These are phyloP conservation scores for Ferrisia virgata DNA, from an alignment of 2,888 invertebrate species.

Conservation along the genomic window DNA sequence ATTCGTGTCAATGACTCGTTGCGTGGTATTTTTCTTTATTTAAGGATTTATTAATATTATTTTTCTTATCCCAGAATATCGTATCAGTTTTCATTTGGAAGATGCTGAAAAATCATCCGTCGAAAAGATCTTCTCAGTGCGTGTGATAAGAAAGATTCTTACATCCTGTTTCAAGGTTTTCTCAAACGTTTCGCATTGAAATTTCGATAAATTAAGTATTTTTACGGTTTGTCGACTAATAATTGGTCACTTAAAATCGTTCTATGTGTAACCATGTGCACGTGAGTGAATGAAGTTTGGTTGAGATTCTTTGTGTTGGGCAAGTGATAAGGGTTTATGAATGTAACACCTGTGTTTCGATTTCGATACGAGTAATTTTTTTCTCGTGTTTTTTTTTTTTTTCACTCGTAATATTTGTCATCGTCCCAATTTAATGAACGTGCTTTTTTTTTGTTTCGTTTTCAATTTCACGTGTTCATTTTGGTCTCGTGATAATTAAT, in stretches of 20 bases:
- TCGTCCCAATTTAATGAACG: background rate
- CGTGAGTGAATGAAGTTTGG: background rate
- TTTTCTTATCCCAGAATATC: background rate
- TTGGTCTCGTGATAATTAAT: background rate
- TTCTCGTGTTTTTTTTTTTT: background rate
- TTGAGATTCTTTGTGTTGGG: background rate
- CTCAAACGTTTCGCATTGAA: background rate
- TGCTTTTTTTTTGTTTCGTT: background rate
- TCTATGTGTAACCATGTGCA: background rate
- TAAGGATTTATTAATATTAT: background rate
- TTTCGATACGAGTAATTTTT: background rate
- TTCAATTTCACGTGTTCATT: background rate
- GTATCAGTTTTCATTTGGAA: background rate
- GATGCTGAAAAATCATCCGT: background rate
- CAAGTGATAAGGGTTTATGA: background rate
- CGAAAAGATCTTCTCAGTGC: background rate
- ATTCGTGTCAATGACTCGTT: constrained; percentile 31
- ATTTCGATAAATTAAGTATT: background rate
- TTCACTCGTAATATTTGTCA: background rate
- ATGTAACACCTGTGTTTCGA: background rate
- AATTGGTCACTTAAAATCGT: background rate
- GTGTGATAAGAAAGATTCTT: background rate
- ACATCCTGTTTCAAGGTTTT: background rate
- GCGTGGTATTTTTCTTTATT: constrained; percentile 12
- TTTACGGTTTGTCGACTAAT: background rate